Base-by-base conservation (phyloP, 1,140 invertebrate genomes). In the Drosophila pruinosa region DNA sequence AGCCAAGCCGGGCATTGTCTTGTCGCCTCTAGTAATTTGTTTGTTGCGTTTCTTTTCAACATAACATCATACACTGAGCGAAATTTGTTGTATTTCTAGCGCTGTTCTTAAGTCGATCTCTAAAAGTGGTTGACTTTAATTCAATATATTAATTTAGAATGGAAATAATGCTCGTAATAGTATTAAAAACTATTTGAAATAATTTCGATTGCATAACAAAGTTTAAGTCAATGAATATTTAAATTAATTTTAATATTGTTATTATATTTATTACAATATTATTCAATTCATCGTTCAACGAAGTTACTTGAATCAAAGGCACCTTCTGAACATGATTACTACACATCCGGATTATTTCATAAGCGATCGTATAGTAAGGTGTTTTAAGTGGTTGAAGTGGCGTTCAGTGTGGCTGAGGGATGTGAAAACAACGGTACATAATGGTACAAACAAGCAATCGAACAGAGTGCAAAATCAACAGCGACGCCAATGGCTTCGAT, bases 11-110 rank as follows among this genome's bases (percentile, higher is more conserved):
- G 64, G 74, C 57, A 69, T 62, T 73, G 61, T 63, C 81, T 88
- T 79, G 75, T 82, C 82, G 82, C 82, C 78, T 88, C 71, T 34
- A 70, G 82, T 88, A 88, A 88, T 88, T 88, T 88, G 82, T 88
- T 82, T 88, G 82, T 68, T 68, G 82, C 78, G 80, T 78, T 88
- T 72, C 74, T 75, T 72, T 75, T 61, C 54, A 77, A 41, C 19
- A 34, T 15, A 8, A 7, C 26, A 61, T 26, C 26, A n/a, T 88
- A 70, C 82, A 88, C 74, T 39, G 69, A 12, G 31, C 26, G 65
- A 71, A 80, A 58, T 28, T n/a, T 1, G 34, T n/a, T 4, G 31
- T 3, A 3, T 12, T 10, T 4, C n/a, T n/a, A n/a, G n/a, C n/a
- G n/a, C n/a, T n/a, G n/a, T 34, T 34, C 12, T 12, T 28, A 28